Evolutionary conservation across 2,888 invertebrate genomes (phyloP), one percentile per base, ranked within the genome.

Genomic region (Muscina levida): DNA sequence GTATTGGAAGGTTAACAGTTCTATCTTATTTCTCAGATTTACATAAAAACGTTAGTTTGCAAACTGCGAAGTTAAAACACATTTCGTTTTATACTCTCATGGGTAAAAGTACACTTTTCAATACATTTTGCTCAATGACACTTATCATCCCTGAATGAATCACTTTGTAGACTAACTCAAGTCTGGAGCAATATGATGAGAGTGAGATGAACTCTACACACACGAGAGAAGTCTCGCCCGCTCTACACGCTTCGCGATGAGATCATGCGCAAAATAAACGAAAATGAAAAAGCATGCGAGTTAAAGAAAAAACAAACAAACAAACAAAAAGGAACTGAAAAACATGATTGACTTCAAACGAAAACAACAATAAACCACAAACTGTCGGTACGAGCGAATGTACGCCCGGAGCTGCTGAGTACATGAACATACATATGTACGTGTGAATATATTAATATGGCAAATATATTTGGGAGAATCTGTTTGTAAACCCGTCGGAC

Each of bases 211-310:
- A n/a, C 26, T 22, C n/a, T 11, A 56, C 19, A 26, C 11, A 13
- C 0, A 5, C 4, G 42, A 62, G 22, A 42, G 42, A 19, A 8
- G 42, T 11, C 11, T 37, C 2, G 46, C 22, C 2, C 24, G 17
- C 19, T 44, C 53, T 13, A 22, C 22, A 24, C 53, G 53, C 53
- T 53, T 53, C 22, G 46, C 53, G 81, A 81, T 81, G 81, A 81
- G 81, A 81, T 81, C 81, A 81, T 81, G 72, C 56, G 62, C 81
- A 72, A 77, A 77, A 68, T 62, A 68, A 77, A 81, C 26, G 46
- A 72, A 31, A 8, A 76, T 11, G 56, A 22, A 46, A 53, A 51
- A 42, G 42, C 11, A 62, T 15, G 13, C 17, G 42, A 62, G 62
- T 62, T 62, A 62, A 62, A 62, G 42, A 62, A 62, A 62, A 62